Percentiles rank a stretch among this genome's conserved stretches.
Conservation (phyloP, 1,140 invertebrate species). For the Bombus ignitus region DNA sequence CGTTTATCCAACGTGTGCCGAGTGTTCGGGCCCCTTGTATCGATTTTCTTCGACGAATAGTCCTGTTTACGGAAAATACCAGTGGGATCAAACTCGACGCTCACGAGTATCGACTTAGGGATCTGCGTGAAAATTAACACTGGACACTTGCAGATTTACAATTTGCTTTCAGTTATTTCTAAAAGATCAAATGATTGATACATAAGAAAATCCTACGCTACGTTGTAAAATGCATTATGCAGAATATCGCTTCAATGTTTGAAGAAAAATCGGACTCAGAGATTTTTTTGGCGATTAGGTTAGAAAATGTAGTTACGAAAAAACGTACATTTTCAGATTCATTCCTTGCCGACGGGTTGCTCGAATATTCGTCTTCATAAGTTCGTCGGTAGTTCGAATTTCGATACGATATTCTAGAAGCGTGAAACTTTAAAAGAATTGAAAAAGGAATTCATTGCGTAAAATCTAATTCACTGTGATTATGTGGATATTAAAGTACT, state of each 20-base stretch:
- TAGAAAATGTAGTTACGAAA: not conserved
- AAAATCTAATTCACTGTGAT: too few relatives aligned
- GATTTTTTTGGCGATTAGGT: not conserved
- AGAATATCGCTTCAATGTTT: too few relatives aligned
- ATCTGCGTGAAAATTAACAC: not conserved
- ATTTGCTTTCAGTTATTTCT: not conserved
- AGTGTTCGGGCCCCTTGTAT: conserved; percentile 40
- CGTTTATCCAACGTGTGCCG: conserved; percentile 62
- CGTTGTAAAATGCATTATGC: not conserved
- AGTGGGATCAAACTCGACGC: not conserved
- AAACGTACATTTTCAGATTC: not conserved
- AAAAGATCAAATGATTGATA: not conserved
- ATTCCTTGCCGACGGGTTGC: not conserved
- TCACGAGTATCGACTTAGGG: not conserved
- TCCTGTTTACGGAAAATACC: conserved; percentile 7
- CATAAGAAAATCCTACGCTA: not conserved
- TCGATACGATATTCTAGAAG: too few relatives aligned
- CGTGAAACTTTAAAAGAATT: too few relatives aligned
- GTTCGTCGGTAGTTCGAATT: too few relatives aligned
- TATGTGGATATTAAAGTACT: too few relatives aligned
- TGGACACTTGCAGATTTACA: not conserved
- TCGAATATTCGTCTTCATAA: too few relatives aligned
- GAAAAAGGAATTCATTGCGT: too few relatives aligned
- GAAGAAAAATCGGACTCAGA: not conserved
- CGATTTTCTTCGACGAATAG: conserved; percentile 57